A percentile compares a stretch with the other conserved stretches of the same genome.
phyloP scores from a whole-genome alignment of 2,888 invertebrate species.

The Lacanobia wlatinum region DNA sequence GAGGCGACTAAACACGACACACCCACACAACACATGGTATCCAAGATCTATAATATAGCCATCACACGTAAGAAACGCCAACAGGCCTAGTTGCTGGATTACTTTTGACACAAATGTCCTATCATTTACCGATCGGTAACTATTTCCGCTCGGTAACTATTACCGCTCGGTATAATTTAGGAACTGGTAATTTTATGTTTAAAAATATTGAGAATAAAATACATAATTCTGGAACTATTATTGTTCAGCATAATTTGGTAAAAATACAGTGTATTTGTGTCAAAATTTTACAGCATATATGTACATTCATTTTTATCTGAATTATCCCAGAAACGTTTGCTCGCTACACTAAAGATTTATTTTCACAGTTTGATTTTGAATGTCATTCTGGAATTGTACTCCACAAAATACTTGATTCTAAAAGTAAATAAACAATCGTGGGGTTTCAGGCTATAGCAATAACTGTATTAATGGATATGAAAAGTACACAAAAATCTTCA shows the following conservation, averaged over 20 bases:
- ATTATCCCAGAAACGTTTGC: background rate
- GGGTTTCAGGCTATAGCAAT: too few species aligned
- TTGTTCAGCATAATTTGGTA: too few species aligned
- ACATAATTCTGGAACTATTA: too few species aligned
- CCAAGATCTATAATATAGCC: constrained; percentile 24
- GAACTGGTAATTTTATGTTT: background rate
- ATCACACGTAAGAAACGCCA: constrained; percentile 12
- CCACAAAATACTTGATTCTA: background rate
- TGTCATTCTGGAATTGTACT: background rate
- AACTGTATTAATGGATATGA: too few species aligned
- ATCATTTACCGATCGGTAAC: background rate
- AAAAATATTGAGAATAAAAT: too few species aligned
- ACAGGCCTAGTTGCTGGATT: background rate
- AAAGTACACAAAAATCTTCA: background rate
- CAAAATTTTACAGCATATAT: background rate
- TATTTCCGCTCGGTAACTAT: background rate
- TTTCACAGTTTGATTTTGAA: background rate
- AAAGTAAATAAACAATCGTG: too few species aligned
- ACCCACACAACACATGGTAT: constrained; percentile 49
- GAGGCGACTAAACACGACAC: constrained; percentile 53
- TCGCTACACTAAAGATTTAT: background rate
- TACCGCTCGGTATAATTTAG: too few species aligned
- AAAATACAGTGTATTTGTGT: background rate
- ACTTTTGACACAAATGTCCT: background rate
- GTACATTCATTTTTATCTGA: background rate